phyloP scores from a whole-genome alignment of 2,797 vertebrate genomes.

The Synanceia verrucosa region DNA sequence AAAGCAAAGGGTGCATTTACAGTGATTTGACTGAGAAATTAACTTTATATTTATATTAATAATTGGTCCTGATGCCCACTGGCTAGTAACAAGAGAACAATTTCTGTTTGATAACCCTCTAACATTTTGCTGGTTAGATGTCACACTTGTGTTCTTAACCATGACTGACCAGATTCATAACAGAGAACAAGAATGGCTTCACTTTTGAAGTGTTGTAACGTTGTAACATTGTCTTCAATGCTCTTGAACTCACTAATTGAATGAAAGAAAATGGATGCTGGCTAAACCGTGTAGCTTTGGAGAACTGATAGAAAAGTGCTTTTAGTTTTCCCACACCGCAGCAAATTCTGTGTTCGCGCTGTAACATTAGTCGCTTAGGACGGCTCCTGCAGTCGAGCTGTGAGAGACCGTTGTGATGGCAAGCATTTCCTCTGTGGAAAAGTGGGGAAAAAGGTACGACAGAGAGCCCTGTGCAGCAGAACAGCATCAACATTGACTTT shows the following conservation, averaged over 20 bases:
- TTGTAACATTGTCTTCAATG: background rate
- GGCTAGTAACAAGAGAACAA: background rate
- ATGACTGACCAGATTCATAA: background rate
- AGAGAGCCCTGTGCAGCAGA: constrained; percentile 34
- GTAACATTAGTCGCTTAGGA: background rate
- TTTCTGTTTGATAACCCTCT: background rate
- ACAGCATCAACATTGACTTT: constrained; percentile 43
- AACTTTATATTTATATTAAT: background rate
- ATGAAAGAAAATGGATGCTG: background rate
- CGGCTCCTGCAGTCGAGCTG: constrained; percentile 5
- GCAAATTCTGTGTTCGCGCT: background rate
- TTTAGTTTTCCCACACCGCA: background rate
- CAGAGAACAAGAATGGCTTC: background rate
- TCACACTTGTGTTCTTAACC: background rate
- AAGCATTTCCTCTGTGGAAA: constrained; percentile 69
- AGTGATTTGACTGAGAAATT: background rate
- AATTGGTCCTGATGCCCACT: background rate
- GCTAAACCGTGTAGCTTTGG: background rate
- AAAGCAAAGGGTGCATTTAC: background rate
- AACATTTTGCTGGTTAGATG: background rate
- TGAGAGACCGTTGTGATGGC: constrained; percentile 61
- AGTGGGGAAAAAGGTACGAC: constrained; percentile 26
- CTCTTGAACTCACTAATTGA: background rate
- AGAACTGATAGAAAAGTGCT: background rate
- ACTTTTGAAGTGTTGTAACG: background rate